Conservation (phyloP, 2,888 invertebrate genomes). For the Pocota personata region DNA sequence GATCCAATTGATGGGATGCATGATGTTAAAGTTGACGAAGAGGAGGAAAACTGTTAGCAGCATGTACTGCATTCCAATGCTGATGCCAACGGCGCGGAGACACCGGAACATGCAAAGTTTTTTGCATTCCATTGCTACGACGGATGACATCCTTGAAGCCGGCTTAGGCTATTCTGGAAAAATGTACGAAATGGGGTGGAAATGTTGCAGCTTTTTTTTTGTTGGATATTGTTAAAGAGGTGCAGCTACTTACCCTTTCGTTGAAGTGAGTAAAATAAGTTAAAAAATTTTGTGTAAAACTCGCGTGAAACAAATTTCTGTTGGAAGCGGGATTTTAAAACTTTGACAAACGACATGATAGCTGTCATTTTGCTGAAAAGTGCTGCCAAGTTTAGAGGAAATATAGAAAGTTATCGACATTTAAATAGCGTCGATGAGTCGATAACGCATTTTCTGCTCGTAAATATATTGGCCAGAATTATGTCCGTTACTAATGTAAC, state of each 20-base stretch:
- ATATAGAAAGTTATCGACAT: not conserved
- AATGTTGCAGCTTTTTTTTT: not conserved
- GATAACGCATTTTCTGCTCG: no score
- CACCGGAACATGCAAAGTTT: conserved; percentile 79
- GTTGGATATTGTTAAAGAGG: no score
- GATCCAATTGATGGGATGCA: conserved; percentile 88
- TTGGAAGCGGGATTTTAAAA: conserved; percentile 61
- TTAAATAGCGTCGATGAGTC: no score
- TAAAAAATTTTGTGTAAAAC: not conserved
- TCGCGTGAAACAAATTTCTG: conserved; percentile 37
- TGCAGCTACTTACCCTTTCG: not conserved
- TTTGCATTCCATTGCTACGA: conserved; percentile 77
- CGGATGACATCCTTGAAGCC: conserved; percentile 29
- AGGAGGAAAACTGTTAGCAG: conserved; percentile 84
- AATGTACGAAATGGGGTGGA: not conserved
- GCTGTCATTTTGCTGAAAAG: not conserved
- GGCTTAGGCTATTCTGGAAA: conserved; percentile 19
- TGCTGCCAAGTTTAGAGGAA: conserved; percentile 14
- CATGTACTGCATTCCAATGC: conserved; percentile 85
- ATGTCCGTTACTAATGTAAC: no score
- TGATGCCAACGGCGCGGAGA: conserved; percentile 84
- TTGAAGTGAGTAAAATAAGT: not conserved
- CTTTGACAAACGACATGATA: conserved; percentile 19
- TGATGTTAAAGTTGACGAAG: conserved; percentile 85
- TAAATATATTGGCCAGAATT: no score